These are phyloP conservation scores for Syngnathus typhle DNA, from an alignment of 2,113 vertebrate genomes.

Conservation along the genomic window DNA sequence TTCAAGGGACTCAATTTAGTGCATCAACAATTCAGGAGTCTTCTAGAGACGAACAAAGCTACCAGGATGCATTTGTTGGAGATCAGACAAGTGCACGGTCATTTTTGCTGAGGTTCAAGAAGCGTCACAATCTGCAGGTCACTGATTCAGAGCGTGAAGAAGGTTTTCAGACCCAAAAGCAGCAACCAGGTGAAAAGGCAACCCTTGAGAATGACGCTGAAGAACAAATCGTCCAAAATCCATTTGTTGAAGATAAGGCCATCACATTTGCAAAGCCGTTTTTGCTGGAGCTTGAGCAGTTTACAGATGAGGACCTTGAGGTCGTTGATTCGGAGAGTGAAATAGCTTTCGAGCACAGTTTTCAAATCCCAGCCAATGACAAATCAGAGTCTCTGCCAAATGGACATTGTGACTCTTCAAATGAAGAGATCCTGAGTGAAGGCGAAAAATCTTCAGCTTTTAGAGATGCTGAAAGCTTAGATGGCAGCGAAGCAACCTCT, in stretches of 20 bases:
- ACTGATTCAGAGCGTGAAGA: too few species aligned
- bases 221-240: slow-evolving; percentile 6
- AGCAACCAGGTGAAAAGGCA: slow-evolving; percentile 4
- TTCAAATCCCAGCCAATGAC: background rate
- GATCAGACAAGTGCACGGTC: too few species aligned
- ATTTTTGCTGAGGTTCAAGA: too few species aligned
- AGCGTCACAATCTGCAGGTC: too few species aligned
- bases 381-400: background rate
- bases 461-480: background rate
- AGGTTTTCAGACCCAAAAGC: too few species aligned
- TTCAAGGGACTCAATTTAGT: too few species aligned
- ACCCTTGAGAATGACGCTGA: background rate
- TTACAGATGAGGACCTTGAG: background rate
- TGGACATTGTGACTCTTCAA: background rate
- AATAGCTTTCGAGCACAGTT: background rate
- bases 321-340: background rate
- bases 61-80: too few species aligned
- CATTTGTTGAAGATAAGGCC: slow-evolving; percentile 6
- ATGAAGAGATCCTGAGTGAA: background rate
- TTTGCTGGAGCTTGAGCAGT: slow-evolving; percentile 60
- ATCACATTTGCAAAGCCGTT: slow-evolving; percentile 4
- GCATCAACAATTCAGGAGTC: too few species aligned
- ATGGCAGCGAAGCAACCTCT: background rate
- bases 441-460: background rate
- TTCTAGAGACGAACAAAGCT: too few species aligned